Evolutionary conservation across 2,888 invertebrate genomes (phyloP), one percentile per base, ranked within the genome.

Genomic region (Aproaerema taeniolella): DNA sequence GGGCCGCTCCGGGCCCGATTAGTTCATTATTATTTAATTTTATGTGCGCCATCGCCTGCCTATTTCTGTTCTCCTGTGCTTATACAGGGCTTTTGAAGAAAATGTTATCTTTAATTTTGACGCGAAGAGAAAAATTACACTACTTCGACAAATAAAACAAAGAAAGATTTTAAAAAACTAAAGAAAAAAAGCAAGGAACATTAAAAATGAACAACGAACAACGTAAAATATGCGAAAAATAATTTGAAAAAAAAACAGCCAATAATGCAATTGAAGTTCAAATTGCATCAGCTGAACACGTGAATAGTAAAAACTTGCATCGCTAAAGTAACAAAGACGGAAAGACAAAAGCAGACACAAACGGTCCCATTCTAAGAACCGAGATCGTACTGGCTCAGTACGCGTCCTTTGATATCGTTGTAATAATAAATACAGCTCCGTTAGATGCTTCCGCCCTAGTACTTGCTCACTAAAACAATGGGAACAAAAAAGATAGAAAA

Each of bases 1-100:
- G 60, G 62, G 52, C 46, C 54, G 53, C 53, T 42, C 47, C 52
- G 60, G 59, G 49, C 61, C 53, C 73, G 75, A 80, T 83, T 80
- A 80, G 67, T 80, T 78, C 78, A 76, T 81, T 77, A 80, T 78
- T 79, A 77, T 79, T 76, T 70, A 68, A 82, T 77, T 79, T 78
- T 74, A 81, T 78, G 79, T 67, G 72, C 64, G 63, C 61, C 58
- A 58, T 55, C 44, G 53, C 44, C 50, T 45, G 45, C 16, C 39
- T 10, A 35, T 38, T 34, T 49, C 32, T 56, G 47, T 38, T 46
- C 42, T 49, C 46, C 49, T 53, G n/a, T n/a, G n/a, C n/a, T n/a
- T 32, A 53, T 58, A 60, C 50, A 54, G 55, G 54, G 43, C 50
- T 38, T 51, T 53, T 52, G 49, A 39, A 40, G 45, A 31, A 37